Conservation (phyloP, 2,113 vertebrate species). For the Edolisoma coerulescens region DNA sequence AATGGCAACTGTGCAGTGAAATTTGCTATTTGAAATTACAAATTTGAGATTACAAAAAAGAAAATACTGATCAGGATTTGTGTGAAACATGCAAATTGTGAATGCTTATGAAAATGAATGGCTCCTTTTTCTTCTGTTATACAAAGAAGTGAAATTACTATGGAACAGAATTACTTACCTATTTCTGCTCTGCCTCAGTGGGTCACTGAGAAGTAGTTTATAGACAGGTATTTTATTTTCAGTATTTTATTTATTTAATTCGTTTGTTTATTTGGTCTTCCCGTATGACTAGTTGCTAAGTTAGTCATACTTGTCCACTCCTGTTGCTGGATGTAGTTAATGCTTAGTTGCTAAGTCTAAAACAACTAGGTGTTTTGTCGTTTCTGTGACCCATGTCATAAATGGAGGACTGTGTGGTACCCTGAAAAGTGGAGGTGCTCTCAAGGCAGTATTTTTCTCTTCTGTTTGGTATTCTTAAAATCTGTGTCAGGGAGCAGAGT, state of each 20-base stretch:
- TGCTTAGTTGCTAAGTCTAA: too few relatives aligned
- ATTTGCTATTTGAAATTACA: not conserved
- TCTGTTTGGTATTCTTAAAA: not conserved
- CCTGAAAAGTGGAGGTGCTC: not conserved
- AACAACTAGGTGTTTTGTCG: not conserved
- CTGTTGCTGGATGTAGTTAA: too few relatives aligned
- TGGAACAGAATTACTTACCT: not conserved
- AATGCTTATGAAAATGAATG: not conserved
- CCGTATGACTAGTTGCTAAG: not conserved
- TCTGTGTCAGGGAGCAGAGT: not conserved
- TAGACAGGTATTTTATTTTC: not conserved
- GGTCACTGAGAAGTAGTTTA: not conserved
- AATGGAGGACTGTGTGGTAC: not conserved
- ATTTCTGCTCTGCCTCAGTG: not conserved
- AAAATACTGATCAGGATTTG: not conserved
- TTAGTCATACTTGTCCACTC: too few relatives aligned
- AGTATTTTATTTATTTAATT: not conserved
- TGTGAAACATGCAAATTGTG: not conserved
- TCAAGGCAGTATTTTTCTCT: not conserved
- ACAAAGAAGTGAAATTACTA: not conserved
- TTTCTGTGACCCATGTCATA: not conserved
- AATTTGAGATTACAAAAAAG: not conserved
- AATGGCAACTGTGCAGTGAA: not conserved
- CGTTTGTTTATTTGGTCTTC: not conserved
- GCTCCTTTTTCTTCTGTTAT: not conserved